Evolutionary conservation across 2,113 vertebrate genomes (phyloP), one percentile per base, ranked within the genome.

Genomic region (Taxidea taxus): DNA sequence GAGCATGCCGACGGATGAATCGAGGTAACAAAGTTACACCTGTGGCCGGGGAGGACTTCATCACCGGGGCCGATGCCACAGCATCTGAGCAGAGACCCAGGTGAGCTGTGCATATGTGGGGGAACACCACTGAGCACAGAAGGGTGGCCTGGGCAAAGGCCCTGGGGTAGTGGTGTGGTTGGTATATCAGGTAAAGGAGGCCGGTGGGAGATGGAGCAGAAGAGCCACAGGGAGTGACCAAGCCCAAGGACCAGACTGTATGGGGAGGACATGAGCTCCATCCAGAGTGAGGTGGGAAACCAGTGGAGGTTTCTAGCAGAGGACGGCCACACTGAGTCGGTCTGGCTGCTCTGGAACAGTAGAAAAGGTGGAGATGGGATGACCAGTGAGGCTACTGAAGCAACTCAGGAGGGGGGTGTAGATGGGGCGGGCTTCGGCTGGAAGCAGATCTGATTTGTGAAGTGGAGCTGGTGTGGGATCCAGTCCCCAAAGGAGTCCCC

Each of bases 331-430:
- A 5, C 14, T 82, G 42, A 39, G 14, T 70, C 11, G 1, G 27
- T 11, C 8, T 13, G 47, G 58, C 74, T 68, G 34, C 47, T 51
- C 1, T 3, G 4, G 6, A 47, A 21, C 9, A 31, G 0, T 1
- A 31, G 49, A 9, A 3, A 8, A 1, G 27, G 25, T 1, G 8
- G 84, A 37, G 44, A 7, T 8, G 3, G 6, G n/a, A 5, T 13
- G 20, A 0, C 20, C 15, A 0, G 15, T 6, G 34, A 54, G 54
- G 54, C 12, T 83, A 1, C 8, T 15, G 1, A 13, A 2, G 23
- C 14, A 0, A 27, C 10, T 31, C 31, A 9, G 25, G 15, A 11
- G 5, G 62, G 70, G 44, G 27, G 18, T 21, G 75, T 3, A 0
- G 34, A 15, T 25, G 23, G 18, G 29, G 86, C 29, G 18, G 13